These are phyloP conservation scores for Helogale parvula DNA, from an alignment of 2,113 vertebrate genomes.

Conservation along the genomic window DNA sequence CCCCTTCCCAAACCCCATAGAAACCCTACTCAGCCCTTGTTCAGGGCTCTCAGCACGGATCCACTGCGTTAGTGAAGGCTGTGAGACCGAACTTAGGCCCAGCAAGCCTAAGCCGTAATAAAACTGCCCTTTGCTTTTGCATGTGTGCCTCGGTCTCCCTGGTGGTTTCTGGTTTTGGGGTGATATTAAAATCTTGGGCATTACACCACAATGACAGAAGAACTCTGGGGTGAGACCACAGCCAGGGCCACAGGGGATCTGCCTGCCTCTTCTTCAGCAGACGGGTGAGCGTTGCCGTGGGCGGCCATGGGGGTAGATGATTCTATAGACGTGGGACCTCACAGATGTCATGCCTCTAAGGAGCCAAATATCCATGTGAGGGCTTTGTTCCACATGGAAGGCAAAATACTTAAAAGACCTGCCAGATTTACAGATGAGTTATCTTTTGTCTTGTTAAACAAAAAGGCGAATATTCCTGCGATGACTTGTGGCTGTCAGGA, in stretches of 20 bases:
- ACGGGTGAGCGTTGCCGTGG: rapidly evolving
- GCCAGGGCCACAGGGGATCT: rapidly evolving
- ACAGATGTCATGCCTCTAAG: not conserved
- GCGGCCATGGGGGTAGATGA: rapidly evolving
- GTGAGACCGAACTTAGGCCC: no score
- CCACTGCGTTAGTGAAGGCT: no score
- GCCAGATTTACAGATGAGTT: not conserved
- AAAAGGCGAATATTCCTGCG: not conserved
- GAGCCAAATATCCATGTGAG: not conserved
- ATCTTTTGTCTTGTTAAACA: not conserved
- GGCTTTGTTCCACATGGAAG: not conserved
- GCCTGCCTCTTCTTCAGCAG: not conserved
- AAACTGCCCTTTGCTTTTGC: no score
- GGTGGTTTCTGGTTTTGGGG: no score
- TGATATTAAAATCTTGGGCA: no score
- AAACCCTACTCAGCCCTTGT: no score
- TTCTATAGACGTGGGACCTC: not conserved
- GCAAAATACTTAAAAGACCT: not conserved
- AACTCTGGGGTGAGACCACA: not conserved
- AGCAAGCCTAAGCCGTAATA: no score
- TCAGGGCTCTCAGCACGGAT: no score
- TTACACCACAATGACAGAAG: not conserved
- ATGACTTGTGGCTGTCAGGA: not conserved
- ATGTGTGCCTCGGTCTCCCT: no score
- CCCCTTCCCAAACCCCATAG: no score